phyloP scores from a whole-genome alignment of 2,113 vertebrate species.

The Choloepus hoffmanni region DNA sequence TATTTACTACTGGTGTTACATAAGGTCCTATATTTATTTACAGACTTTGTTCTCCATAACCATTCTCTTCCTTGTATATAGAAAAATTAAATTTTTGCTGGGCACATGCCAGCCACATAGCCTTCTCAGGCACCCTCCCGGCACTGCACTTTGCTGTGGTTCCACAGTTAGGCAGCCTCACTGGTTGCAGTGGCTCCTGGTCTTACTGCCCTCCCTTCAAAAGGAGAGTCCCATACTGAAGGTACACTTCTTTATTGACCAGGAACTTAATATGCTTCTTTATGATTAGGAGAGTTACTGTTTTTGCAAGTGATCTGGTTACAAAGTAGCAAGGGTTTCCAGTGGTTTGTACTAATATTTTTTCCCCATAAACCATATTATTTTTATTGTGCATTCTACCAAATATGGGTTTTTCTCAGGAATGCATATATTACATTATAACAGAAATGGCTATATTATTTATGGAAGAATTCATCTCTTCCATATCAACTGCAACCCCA shows the following conservation, averaged over 20 bases:
- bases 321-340: not conserved
- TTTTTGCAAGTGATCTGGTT: not conserved
- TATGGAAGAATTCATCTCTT: not conserved
- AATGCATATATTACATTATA: not conserved
- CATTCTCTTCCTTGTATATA: not conserved
- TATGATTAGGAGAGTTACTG: not conserved
- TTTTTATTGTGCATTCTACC: not conserved
- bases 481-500: not conserved
- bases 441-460: not conserved
- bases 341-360: too few species aligned
- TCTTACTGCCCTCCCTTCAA: too few species aligned
- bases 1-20: not conserved
- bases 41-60: too few species aligned
- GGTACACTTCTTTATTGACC: not conserved
- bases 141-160: not conserved
- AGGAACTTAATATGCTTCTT: not conserved
- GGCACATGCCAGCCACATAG: too few species aligned
- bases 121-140: not conserved
- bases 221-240: not conserved
- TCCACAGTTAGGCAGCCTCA: not conserved
- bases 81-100: not conserved
- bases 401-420: not conserved
- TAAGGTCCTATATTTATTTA: not conserved
- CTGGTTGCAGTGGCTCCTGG: not conserved
- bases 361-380: not conserved